These are phyloP conservation scores for Sinopyrophorus schimmeli DNA, from an alignment of 2,888 invertebrate species.

Conservation along the genomic window DNA sequence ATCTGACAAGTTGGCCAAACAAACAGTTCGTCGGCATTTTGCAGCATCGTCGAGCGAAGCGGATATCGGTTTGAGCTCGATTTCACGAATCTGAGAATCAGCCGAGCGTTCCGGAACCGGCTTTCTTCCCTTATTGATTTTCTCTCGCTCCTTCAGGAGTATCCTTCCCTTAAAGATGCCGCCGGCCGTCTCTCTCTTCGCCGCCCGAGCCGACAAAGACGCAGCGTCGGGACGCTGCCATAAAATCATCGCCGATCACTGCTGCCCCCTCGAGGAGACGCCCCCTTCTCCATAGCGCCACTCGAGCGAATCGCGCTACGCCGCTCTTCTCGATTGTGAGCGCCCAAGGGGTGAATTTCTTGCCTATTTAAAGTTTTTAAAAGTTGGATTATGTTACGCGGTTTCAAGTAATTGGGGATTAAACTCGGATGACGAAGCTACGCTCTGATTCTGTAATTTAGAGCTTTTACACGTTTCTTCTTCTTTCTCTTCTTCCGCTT, in stretches of 20 bases:
- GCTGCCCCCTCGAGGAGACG: conserved; percentile 41
- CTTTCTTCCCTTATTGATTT: conserved; percentile 58
- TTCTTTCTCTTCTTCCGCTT: too few relatives aligned
- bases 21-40: conserved; percentile 54
- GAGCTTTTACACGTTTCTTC: conserved; percentile 15
- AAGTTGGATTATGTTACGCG: conserved; percentile 42
- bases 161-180: conserved; percentile 36
- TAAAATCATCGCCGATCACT: conserved; percentile 50
- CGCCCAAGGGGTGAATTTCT: conserved; percentile 42
- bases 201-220: conserved; percentile 40
- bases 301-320: conserved; percentile 53
- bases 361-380: conserved; percentile 45
- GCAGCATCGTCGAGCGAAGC: conserved; percentile 54
- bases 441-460: conserved; percentile 23
- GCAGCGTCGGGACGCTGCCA: conserved; percentile 41
- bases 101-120: conserved; percentile 58
- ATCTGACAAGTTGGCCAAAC: conserved; percentile 51
- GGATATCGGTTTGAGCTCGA: conserved; percentile 56
- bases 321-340: conserved; percentile 51
- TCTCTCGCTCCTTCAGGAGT: conserved; percentile 48
- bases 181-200: conserved; percentile 34
- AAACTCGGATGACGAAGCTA: conserved; percentile 32
- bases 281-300: conserved; percentile 46
- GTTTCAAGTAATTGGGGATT: conserved; percentile 36
- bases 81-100: conserved; percentile 58